Evolutionary conservation across 2,888 invertebrate species (phyloP), one percentile per base, ranked within the genome.

Genomic region (Drosophila subquinaria): DNA sequence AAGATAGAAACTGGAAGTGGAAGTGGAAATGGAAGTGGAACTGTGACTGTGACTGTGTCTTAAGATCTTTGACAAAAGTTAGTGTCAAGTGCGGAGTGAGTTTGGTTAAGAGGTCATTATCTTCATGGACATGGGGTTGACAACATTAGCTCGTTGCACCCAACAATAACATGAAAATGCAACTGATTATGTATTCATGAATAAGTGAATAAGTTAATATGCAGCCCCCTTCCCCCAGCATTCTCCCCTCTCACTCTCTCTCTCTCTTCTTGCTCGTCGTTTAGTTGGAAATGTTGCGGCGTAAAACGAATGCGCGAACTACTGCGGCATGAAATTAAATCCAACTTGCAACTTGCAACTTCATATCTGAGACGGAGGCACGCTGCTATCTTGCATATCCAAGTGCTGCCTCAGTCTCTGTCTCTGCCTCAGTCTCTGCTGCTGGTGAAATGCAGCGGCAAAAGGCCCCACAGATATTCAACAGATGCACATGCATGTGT

Each of bases 271-370:
- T 35, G 13, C 30, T 43, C 38, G 17, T 6, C 59, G 77, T 87
- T 85, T 87, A 81, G 81, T 66, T 89, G 76, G 83, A 85, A 90
- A 81, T 75, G 79, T 76, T 77, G 77, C 78, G 78, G 78, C 68
- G 76, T 77, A 64, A 89, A 86, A 79, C 82, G 81, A 80, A 87
- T 82, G 87, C 90, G 88, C 79, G 82, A 90, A 86, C 90, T 88
- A 90, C 89, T 89, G 87, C 87, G 83, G 88, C 91, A 91, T 91
- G 91, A 91, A 91, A 91, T 91, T 91, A 90, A 91, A 90, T 87
- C 90, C 90, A 91, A 89, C 57, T 64, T 55, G 63, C 63, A 53
- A 61, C 53, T 53, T 40, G 61, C 62, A 47, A 55, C 85, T 75
- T 81, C 73, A 72, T 73, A 75, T 73, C 47, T 45, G 56, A 40